A percentile compares a stretch with the other conserved stretches of the same genome.
Evolutionary conservation across 2,113 vertebrate genomes (phyloP).

Genomic region (Macrotis lagotis): DNA sequence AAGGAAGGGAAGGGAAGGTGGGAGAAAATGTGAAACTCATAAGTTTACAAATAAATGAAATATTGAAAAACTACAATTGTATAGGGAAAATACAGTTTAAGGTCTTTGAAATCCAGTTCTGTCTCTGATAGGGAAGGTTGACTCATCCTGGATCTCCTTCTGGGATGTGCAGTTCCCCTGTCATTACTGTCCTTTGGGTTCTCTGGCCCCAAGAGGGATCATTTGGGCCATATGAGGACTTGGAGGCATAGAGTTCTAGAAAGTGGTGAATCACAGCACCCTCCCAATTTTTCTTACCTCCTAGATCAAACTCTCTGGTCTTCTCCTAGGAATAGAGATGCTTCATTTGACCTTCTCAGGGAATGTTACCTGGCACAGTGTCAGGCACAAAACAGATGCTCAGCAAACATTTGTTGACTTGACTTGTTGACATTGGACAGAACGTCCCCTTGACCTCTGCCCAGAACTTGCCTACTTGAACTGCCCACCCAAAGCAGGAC

Average conservation of each 20-base stretch:
- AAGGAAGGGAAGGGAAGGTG: no score
- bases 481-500: constrained; percentile 34
- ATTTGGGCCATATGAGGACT: not conserved
- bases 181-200: not conserved
- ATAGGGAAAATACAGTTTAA: no score
- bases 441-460: constrained; percentile 20
- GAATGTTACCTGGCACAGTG: not conserved
- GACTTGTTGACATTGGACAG: constrained; percentile 41
- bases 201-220: not conserved
- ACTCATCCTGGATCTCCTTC: not conserved
- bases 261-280: not conserved
- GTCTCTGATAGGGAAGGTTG: not conserved
- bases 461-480: not conserved
- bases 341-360: not conserved
- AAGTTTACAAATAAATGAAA: no score
- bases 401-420: not conserved
- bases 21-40: no score
- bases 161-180: constrained; percentile 6
- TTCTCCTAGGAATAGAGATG: not conserved
- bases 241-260: not conserved
- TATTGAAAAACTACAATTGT: no score
- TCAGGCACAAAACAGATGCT: not conserved
- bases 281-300: not conserved
- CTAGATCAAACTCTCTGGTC: not conserved
- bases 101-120: not conserved